Base-by-base conservation (phyloP, 2,888 invertebrate genomes). In the Drosophila hamatofila region DNA sequence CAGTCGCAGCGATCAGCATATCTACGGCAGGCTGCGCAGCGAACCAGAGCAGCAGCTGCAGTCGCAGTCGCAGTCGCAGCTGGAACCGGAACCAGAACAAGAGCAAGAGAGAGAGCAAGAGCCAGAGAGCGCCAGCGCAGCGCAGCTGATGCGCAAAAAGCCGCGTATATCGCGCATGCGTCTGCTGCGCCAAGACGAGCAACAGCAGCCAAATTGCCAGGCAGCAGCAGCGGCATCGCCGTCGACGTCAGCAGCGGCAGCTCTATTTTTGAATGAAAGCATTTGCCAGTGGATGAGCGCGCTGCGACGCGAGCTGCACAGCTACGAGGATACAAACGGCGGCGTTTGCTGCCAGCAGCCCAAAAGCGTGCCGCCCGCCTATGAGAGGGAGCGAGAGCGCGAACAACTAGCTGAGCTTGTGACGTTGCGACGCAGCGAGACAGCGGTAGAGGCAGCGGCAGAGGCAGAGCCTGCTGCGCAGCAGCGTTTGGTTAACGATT, bases 201-300 rank as follows among this genome's bases (percentile, higher is more conserved):
- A 66, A 11, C 57, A 51, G 42, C 44, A 62, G 42, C 18, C 52
- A 33, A 39, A 8, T 25, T 37, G 52, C n/a, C 33, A 33, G 49
- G 55, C 48, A 57, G 5, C 58, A 37, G 46, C 16, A 9, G 25
- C 46, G 25, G 46, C 48, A 6, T 30, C 55, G 33, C 2, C 69
- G 16, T 27, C 80, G 4, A 0, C 44, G 16, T 11, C 71, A 2
- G 35, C 35, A 30, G 30, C 30, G 1, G 0, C 30, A 16, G 51
- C 79, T 57, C 66, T 91, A 12, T 91, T 83, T 66, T 75, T 92
- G 27, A 89, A 87, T 68, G 90, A 85, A 52, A 90, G 91, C 81
- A 88, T 92, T 64, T 90, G 92, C 61, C 88, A 91, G 48, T 93
- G 93, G 93, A 88, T 93, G 91, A 85, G 86, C 62, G 84, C 87